phyloP scores from a whole-genome alignment of 2,797 vertebrate genomes.

The Avahi laniger region DNA sequence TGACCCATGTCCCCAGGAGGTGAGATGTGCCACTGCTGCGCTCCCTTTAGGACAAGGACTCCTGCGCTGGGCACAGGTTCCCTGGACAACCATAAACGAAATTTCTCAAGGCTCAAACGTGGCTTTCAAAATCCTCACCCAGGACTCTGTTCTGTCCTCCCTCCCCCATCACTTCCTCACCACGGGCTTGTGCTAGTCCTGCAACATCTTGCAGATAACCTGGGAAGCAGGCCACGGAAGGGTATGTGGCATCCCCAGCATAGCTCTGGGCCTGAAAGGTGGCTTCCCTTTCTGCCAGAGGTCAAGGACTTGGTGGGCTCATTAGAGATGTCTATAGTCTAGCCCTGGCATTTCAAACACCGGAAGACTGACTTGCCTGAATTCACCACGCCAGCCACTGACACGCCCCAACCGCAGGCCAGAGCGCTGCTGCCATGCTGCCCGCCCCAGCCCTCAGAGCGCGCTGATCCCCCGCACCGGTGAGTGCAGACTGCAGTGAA shows the following conservation, averaged over 20 bases:
- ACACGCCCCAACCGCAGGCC: not conserved
- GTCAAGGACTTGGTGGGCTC: no score
- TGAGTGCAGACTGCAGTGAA: accelerated
- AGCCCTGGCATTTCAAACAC: not conserved
- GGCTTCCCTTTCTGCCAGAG: not conserved
- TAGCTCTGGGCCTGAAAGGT: not conserved
- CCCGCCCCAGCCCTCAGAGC: no score
- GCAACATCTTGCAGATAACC: not conserved
- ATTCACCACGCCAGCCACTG: not conserved
- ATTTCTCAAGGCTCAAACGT: not conserved
- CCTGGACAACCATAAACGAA: not conserved
- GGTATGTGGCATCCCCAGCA: not conserved
- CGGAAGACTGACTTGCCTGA: not conserved
- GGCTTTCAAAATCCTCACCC: not conserved
- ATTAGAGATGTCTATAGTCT: not conserved
- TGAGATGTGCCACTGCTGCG: accelerated
- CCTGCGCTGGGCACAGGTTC: not conserved
- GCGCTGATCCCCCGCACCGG: no score
- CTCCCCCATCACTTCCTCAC: not conserved
- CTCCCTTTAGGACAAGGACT: not conserved
- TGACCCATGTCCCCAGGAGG: not conserved
- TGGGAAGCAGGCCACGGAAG: not conserved
- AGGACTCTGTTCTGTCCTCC: not conserved
- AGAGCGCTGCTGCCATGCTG: not conserved
- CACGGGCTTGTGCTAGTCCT: not conserved